phyloP scores from a whole-genome alignment of 2,888 invertebrate species.

The Epiblema foenella region DNA sequence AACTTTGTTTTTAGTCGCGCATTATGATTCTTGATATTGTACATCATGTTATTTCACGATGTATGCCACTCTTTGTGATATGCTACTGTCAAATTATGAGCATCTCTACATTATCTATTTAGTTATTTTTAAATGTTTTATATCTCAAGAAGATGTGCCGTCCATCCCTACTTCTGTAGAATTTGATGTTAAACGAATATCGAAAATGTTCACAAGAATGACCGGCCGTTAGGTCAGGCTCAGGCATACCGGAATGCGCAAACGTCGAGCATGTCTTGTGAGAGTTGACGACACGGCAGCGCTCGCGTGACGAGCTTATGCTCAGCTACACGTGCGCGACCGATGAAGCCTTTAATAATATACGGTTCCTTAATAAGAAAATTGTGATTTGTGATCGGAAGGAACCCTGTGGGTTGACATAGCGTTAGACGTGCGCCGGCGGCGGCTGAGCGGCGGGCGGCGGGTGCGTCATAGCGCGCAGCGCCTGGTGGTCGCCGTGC shows the following conservation, averaged over 20 bases:
- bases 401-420: background rate
- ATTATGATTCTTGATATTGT: background rate
- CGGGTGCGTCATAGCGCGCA: conserved; percentile 13
- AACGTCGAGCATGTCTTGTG: background rate
- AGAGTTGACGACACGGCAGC: background rate
- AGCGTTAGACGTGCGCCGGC: conserved; percentile 48
- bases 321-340: background rate
- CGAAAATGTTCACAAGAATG: too few species aligned
- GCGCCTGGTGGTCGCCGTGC: conserved; percentile 70
- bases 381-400: background rate
- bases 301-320: background rate
- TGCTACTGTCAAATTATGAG: background rate
- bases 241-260: background rate
- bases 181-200: too few species aligned
- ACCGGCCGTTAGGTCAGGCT: background rate
- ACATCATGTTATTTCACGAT: background rate
- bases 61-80: background rate
- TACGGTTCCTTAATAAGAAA: background rate
- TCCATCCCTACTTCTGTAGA: background rate
- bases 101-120: background rate
- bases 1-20: background rate
- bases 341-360: background rate
- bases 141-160: background rate
- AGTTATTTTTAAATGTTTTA: background rate
- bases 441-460: conserved; percentile 57